Evolutionary conservation across 2,113 vertebrate species (phyloP).

Genomic region (Actinemys pallida): DNA sequence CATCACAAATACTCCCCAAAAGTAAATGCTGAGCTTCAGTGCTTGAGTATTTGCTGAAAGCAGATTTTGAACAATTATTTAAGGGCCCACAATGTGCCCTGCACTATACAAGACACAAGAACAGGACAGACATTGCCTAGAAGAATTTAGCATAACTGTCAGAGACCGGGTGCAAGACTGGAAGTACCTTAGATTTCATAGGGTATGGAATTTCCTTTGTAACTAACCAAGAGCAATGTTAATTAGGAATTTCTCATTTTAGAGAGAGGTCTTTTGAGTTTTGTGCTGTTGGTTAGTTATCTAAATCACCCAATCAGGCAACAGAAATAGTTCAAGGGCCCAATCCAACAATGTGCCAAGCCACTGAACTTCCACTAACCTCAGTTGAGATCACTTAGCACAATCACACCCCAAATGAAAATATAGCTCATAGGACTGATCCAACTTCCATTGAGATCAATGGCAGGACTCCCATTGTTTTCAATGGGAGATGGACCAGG

Average conservation of each 20-base stretch:
- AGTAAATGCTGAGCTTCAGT: neutral
- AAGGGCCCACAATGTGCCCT: neutral
- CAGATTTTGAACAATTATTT: neutral
- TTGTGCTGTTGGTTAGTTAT: neutral
- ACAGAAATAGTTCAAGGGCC: neutral
- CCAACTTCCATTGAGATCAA: neutral
- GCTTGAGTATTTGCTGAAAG: neutral
- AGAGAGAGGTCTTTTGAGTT: neutral
- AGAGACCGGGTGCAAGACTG: neutral
- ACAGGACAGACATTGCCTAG: neutral
- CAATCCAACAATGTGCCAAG: neutral
- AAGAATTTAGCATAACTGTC: neutral
- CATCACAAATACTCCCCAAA: neutral
- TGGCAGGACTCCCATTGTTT: neutral
- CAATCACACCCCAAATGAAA: neutral
- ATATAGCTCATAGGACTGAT: neutral
- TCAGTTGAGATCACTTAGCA: neutral
- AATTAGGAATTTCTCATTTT: neutral
- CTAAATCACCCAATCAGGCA: neutral
- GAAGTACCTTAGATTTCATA: neutral
- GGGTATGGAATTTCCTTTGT: neutral
- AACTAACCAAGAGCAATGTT: neutral
- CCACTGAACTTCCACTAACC: neutral
- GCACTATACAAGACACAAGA: neutral
- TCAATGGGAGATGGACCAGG: neutral